Evolutionary conservation across 2,113 vertebrate genomes (phyloP).

Genomic region (Tragelaphus scriptus): DNA sequence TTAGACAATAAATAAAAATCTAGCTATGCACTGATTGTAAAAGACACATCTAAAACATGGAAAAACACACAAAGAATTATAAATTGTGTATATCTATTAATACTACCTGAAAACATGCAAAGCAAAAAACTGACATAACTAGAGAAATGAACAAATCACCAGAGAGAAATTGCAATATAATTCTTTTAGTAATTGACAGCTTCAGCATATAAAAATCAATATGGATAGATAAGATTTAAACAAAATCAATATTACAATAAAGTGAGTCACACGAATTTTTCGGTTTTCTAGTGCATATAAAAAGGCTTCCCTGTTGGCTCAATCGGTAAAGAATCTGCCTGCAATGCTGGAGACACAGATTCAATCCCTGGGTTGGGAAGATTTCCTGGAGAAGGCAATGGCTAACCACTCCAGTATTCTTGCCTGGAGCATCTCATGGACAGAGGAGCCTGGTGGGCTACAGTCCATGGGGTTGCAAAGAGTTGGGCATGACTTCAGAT

Average conservation of each 20-base stretch:
- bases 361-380: neutral
- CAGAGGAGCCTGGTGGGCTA: neutral
- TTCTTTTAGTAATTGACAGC: neutral
- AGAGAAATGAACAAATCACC: neutral
- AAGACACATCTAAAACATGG: neutral
- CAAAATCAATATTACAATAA: neutral
- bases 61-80: neutral
- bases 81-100: neutral
- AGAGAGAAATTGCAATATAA: neutral
- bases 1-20: conserved; percentile 3
- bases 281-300: neutral
- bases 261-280: neutral
- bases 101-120: neutral
- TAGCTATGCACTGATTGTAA: neutral
- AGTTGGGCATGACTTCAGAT: neutral
- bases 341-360: neutral
- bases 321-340: neutral
- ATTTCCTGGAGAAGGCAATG: neutral
- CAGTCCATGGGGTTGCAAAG: neutral
- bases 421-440: neutral
- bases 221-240: neutral
- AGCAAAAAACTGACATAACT: neutral
- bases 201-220: neutral
- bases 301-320: rapidly evolving
- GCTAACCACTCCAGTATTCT: neutral